phyloP scores from a whole-genome alignment of 2,113 vertebrate species.

The Anas platyrhynchos region DNA sequence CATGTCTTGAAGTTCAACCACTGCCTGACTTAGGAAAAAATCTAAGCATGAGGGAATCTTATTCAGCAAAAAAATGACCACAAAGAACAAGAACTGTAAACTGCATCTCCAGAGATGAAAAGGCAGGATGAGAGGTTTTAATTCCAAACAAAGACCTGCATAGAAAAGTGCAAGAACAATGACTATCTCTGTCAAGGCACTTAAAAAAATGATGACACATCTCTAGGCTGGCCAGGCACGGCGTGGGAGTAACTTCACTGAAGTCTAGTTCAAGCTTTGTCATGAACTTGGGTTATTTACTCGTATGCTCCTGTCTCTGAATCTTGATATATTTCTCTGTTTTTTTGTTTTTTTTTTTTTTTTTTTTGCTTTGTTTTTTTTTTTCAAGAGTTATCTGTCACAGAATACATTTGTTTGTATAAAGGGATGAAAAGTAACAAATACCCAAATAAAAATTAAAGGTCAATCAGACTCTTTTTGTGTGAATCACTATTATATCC shows the following conservation, averaged over 20 bases:
- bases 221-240: neutral
- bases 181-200: neutral
- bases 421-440: slow-evolving; percentile 41
- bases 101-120: neutral
- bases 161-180: neutral
- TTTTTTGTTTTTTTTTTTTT: neutral
- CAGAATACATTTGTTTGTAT: slow-evolving; percentile 27
- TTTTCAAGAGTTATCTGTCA: slow-evolving; percentile 1
- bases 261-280: slow-evolving; percentile 15
- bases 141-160: neutral
- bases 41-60: neutral
- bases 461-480: slow-evolving; percentile 36
- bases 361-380: neutral
- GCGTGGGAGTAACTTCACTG: slow-evolving; percentile 2
- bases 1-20: neutral
- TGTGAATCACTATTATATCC: slow-evolving; percentile 62
- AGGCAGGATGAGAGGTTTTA: neutral
- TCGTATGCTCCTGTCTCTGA: neutral
- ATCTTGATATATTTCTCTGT: slow-evolving; percentile 14
- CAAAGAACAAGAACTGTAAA: neutral
- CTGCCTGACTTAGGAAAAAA: neutral
- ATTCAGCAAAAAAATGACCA: neutral
- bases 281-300: neutral
- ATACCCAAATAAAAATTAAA: slow-evolving; percentile 46
- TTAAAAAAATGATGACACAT: neutral